Evolutionary conservation across 2,797 vertebrate species (phyloP), one percentile per base, ranked within the genome.

Genomic region (Chaenodraco wilsoni): DNA sequence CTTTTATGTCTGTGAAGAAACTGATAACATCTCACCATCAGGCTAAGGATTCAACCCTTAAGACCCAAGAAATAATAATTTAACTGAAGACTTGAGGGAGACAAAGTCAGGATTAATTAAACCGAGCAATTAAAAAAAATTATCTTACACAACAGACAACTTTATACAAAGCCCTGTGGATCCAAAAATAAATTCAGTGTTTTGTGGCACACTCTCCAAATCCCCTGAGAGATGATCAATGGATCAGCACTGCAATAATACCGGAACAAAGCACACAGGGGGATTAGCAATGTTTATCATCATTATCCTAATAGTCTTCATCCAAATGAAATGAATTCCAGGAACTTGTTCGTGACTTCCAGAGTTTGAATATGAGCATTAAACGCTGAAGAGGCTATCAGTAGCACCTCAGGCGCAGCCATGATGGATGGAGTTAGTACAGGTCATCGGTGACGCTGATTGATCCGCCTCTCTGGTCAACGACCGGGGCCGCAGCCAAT

Each of bases 221-320:
- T 87, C 84, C 82, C 60, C 43, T 23, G 76, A 79, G 73, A 79
- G 86, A 82, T 84, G 82, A 89, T 88, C 87, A 88, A 69, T 89
- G 87, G 79, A 82, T 88, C 80, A 83, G 67, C 85, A 77, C 82
- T 71, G 79, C 78, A 65, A 78, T 85, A 85, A 87, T 78, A 76
- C 65, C 23, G 1, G 56, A 68, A 85, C 82, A 81, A 84, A 82
- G 84, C 75, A 67, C 74, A 73, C 76, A 17, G 78, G 84, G 72
- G 85, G 89, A 91, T 91, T 88, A 90, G 81, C 79, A 67, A 31
- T 91, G 87, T 92, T 91, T 86, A 86, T 85, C 79, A 84, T 88
- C 82, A 81, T 91, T 87, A 88, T 87, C 74, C 79, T 79, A 87
- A 90, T 84, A 72, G 79, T 79, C 57, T 64, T 12, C 56, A 37